Base-by-base conservation (phyloP, 2,797 vertebrate species). In the Chelon auratus region DNA sequence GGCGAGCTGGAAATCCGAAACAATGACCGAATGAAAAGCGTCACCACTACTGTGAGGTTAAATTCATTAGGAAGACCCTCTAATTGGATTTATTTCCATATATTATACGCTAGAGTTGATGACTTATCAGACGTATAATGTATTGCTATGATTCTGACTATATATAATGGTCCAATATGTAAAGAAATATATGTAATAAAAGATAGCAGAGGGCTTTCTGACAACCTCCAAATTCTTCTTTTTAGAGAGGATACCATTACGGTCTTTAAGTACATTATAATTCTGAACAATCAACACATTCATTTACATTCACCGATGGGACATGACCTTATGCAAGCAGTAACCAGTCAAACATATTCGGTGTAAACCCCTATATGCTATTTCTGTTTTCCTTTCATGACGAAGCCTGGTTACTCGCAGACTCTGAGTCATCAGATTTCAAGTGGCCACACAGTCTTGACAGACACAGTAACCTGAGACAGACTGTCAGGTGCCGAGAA, bases 381-480 rank as follows among this genome's bases (percentile, higher is more conserved):
- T 1, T 55, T 24, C 9, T 5, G 1, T 48, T 68, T 62, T 42
- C 20, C 45, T 53, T n/a, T 36, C 10, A 52, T 52, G 13, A 68
- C 17, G 45, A 17, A 26, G 51, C 53, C 60, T 37, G 51, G 50
- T 72, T 60, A 36, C 62, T 47, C 54, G 30, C 70, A 8, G n/a
- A 14, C 33, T n/a, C 63, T 11, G 33, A 60, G 52, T 72, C 60
- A 68, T 89, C 62, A 42, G 55, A 78, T 88, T 82, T 90, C 89
- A 85, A 64, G 74, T 52, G 74, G 36, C 56, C 42, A 3, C 55
- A 36, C 26, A 37, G 57, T 52, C 68, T 59, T 68, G 42, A 66
- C 72, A 66, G 57, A 69, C 37, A 64, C 47, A 22, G 89, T 83
- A 88, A 91, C 73, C 63, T 63, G 89, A 93, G 54, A 72, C 64